Evolutionary conservation across 2,113 vertebrate genomes (phyloP).

Genomic region (Opisthocomus hoazin): DNA sequence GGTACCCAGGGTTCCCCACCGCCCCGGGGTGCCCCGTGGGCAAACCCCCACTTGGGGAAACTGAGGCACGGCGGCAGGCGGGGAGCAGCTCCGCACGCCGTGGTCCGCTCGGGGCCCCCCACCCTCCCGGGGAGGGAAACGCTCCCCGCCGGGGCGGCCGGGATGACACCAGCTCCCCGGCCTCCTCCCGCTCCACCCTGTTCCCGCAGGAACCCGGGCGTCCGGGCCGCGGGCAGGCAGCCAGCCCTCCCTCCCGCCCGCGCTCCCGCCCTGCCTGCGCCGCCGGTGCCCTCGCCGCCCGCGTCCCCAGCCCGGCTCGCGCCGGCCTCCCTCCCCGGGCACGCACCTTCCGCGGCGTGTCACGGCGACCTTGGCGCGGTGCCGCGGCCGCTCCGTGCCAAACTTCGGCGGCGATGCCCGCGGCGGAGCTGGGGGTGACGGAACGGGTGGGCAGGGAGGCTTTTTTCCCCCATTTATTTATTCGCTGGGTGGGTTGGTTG

Average conservation of each 20-base stretch:
- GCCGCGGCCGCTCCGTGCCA: neutral
- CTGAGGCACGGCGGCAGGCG: neutral
- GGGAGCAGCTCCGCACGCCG: neutral
- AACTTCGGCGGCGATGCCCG: neutral
- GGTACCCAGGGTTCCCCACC: neutral
- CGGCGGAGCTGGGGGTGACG: neutral
- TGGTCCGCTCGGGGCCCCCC: accelerated
- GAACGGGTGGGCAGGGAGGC: neutral
- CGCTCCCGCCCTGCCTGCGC: neutral
- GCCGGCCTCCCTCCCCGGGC: neutral
- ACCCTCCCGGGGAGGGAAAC: neutral
- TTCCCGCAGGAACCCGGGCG: conserved; percentile 55
- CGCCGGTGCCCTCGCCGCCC: neutral
- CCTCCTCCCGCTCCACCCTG: conserved; percentile 56
- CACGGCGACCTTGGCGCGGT: conserved; percentile 46
- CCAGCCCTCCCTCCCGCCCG: conserved; percentile 35
- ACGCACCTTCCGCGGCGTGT: conserved; percentile 28
- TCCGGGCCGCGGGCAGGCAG: conserved; percentile 5
- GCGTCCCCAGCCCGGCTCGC: neutral
- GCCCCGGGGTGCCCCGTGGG: neutral
- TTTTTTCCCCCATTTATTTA: neutral
- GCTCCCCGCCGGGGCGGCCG: neutral
- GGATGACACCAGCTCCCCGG: conserved; percentile 43
- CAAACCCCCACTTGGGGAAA: neutral
- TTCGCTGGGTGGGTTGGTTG: neutral